Evolutionary conservation across 2,113 vertebrate species (phyloP).

Genomic region (Ptychochromis oligacanthus): DNA sequence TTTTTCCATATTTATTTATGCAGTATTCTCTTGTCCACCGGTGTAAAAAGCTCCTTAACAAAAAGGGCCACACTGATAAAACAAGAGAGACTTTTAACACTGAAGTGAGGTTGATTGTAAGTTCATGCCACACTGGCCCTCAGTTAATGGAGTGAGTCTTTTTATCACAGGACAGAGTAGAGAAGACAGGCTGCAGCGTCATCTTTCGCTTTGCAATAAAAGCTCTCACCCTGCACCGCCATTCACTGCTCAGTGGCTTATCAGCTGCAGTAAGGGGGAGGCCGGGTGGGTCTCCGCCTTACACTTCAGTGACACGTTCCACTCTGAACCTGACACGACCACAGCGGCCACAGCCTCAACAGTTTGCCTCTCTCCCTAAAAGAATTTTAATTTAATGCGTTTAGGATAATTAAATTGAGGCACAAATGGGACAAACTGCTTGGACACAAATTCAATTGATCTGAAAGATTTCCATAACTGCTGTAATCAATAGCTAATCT

Average conservation of each 20-base stretch:
- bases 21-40: neutral
- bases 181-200: constrained; percentile 19
- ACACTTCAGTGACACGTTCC: constrained; percentile 23
- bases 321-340: constrained; percentile 19
- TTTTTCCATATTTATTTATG: neutral
- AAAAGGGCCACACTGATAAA: neutral
- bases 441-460: constrained; percentile 59
- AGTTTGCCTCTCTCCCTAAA: neutral
- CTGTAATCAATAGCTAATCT: constrained; percentile 77
- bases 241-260: constrained; percentile 39
- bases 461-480: constrained; percentile 69
- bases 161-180: constrained; percentile 45
- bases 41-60: neutral
- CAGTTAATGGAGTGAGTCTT: constrained; percentile 56
- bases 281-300: constrained; percentile 36
- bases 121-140: constrained; percentile 42
- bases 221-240: neutral
- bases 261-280: constrained; percentile 44
- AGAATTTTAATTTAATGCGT: constrained; percentile 36
- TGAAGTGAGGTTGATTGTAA: constrained; percentile 32
- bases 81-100: constrained; percentile 27
- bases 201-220: constrained; percentile 35
- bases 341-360: neutral
- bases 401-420: constrained; percentile 41
- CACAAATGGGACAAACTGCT: constrained; percentile 40